phyloP scores from a whole-genome alignment of 1,140 invertebrate genomes.

The Zaprionus ornatus region DNA sequence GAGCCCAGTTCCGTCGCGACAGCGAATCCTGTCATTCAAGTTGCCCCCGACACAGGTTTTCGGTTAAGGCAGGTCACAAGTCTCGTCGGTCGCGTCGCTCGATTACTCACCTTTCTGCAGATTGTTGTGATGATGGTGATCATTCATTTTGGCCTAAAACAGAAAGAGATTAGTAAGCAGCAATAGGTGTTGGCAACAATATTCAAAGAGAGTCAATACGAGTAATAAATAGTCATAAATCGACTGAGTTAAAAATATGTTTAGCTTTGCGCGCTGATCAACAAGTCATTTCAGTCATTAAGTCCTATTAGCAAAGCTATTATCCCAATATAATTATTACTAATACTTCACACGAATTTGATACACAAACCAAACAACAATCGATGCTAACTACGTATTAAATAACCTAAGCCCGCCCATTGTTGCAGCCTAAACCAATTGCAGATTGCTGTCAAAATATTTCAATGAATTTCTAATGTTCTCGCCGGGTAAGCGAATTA shows the following conservation, averaged over 20 bases:
- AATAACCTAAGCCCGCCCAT: slow-evolving; percentile 21
- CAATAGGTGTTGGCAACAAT: background rate
- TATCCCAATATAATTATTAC: background rate
- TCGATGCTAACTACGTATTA: background rate
- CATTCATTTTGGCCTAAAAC: slow-evolving; percentile 87
- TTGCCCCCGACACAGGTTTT: background rate
- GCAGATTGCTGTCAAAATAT: slow-evolving; percentile 56
- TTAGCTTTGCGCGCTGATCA: background rate
- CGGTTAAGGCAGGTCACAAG: slow-evolving; percentile 23
- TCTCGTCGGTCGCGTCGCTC: background rate
- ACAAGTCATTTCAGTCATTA: background rate
- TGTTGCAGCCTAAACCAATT: slow-evolving; percentile 31
- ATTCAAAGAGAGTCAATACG: background rate
- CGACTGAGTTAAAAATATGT: background rate
- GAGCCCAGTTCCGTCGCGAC: background rate
- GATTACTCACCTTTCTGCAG: slow-evolving; percentile 81
- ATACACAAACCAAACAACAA: slow-evolving; percentile 27
- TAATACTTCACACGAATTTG: slow-evolving; percentile 38
- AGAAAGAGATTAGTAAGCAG: background rate
- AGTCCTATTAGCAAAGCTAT: background rate
- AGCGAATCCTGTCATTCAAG: slow-evolving; percentile 6
- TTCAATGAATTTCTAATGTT: slow-evolving; percentile 60
- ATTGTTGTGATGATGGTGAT: slow-evolving; percentile 84
- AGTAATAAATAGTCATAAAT: no score
- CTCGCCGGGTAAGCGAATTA: slow-evolving; percentile 35